A percentile compares a stretch with the other conserved stretches of the same genome.
Conservation (phyloP, 1,140 invertebrate species). For the Idris sp. region DNA sequence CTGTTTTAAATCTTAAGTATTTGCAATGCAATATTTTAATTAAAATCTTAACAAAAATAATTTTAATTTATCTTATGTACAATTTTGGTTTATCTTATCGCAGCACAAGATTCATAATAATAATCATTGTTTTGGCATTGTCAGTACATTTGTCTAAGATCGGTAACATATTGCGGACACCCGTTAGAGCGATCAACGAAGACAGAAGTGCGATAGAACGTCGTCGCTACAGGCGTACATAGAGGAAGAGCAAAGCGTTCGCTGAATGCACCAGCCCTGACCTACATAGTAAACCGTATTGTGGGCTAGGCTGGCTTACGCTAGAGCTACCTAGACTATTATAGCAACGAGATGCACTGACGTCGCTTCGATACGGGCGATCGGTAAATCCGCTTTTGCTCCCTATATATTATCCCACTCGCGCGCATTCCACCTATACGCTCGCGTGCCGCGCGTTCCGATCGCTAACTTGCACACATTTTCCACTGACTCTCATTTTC, state of each 20-base stretch:
- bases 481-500: conserved; percentile 47
- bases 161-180: conserved; percentile 51
- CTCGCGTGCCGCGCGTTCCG: conserved; percentile 55
- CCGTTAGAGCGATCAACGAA: conserved; percentile 64
- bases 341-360: conserved; percentile 70
- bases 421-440: conserved; percentile 44
- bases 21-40: too few species aligned
- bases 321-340: conserved; percentile 72
- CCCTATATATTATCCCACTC: conserved; percentile 50
- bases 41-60: too few species aligned
- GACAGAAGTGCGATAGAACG: conserved; percentile 42
- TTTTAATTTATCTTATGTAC: too few species aligned
- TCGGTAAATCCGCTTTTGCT: conserved; percentile 45
- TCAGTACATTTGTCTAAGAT: background rate
- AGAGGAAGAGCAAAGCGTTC: conserved; percentile 75
- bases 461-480: conserved; percentile 23
- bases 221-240: conserved; percentile 67
- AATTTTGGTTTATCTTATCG: too few species aligned
- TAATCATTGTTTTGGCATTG: too few species aligned
- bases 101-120: too few species aligned
- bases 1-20: too few species aligned
- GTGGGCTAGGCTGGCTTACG: conserved; percentile 75
- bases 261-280: conserved; percentile 78
- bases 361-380: conserved; percentile 54
- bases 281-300: conserved; percentile 78